Percentiles rank a stretch among this genome's conserved stretches.
Evolutionary conservation across 2,888 invertebrate species (phyloP).

Genomic region (Mythimna albipuncta): DNA sequence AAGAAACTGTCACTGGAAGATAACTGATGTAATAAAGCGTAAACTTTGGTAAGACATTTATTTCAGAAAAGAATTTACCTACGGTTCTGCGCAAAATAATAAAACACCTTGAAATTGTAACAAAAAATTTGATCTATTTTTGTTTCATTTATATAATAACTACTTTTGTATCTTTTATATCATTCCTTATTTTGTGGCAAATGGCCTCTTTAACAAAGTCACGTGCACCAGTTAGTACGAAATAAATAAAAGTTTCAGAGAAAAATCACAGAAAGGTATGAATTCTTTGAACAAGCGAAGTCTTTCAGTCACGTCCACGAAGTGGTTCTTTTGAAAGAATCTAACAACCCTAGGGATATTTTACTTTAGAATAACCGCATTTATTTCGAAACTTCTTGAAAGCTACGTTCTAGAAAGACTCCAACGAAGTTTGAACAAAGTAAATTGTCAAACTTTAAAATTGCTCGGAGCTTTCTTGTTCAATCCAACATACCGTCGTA

Average conservation of each 20-base stretch:
- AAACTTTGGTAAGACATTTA: too few species aligned
- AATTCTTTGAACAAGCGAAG: slow-evolving; percentile 10
- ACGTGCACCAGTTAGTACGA: neutral
- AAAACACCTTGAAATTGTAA: too few species aligned
- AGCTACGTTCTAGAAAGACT: slow-evolving; percentile 11
- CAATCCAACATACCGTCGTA: slow-evolving; percentile 74
- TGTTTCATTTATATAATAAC: too few species aligned
- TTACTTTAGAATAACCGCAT: slow-evolving; percentile 25
- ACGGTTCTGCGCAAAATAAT: too few species aligned
- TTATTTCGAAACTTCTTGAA: slow-evolving; percentile 29
- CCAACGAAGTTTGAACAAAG: slow-evolving; percentile 17
- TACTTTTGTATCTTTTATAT: too few species aligned
- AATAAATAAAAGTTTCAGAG: slow-evolving; percentile 13
- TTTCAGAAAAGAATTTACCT: too few species aligned
- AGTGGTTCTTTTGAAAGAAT: neutral
- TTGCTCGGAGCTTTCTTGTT: slow-evolving; percentile 10
- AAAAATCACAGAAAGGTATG: neutral
- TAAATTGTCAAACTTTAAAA: slow-evolving; percentile 47
- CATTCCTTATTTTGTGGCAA: too few species aligned
- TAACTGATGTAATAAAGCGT: too few species aligned
- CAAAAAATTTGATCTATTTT: too few species aligned
- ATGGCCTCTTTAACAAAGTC: neutral
- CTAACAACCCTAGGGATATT: neutral
- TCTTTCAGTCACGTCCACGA: neutral
- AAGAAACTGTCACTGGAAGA: too few species aligned